Evolutionary conservation across 2,888 invertebrate genomes (phyloP).

Genomic region (Adela reaumurella): DNA sequence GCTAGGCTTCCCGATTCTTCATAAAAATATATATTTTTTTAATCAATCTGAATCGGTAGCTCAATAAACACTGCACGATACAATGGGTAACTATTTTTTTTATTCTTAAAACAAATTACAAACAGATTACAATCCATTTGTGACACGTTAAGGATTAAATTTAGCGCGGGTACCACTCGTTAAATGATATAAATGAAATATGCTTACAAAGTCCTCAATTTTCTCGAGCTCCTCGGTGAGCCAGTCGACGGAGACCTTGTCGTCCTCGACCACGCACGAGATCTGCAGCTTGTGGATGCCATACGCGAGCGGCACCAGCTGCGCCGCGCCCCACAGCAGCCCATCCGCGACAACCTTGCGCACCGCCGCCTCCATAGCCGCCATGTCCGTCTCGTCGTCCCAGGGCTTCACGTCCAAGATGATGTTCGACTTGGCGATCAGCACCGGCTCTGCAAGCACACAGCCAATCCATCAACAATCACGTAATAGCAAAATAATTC

Average conservation of each 20-base stretch:
- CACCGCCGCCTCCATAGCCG: conserved; percentile 74
- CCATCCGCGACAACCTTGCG: conserved; percentile 79
- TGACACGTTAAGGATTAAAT: no score
- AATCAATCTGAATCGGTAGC: no score
- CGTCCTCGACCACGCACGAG: conserved; percentile 90
- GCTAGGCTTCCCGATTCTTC: no score
- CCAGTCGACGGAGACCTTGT: conserved; percentile 89
- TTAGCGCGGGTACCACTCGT: no score
- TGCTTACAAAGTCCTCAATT: conserved; percentile 76
- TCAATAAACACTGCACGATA: no score
- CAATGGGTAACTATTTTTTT: no score
- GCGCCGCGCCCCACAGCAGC: conserved; percentile 90
- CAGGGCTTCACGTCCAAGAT: conserved; percentile 92
- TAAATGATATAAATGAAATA: no score
- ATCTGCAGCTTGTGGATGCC: conserved; percentile 92
- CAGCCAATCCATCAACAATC: no score
- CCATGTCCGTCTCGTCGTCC: conserved; percentile 94
- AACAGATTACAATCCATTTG: no score
- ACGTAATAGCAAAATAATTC: no score
- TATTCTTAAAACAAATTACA: no score
- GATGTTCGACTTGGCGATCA: conserved; percentile 93
- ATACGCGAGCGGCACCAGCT: conserved; percentile 87
- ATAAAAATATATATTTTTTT: no score
- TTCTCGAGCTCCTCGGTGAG: conserved; percentile 83
- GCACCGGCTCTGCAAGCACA: conserved; percentile 63